phyloP scores from a whole-genome alignment of 2,113 vertebrate species.

The Xyliphius kryptos region DNA sequence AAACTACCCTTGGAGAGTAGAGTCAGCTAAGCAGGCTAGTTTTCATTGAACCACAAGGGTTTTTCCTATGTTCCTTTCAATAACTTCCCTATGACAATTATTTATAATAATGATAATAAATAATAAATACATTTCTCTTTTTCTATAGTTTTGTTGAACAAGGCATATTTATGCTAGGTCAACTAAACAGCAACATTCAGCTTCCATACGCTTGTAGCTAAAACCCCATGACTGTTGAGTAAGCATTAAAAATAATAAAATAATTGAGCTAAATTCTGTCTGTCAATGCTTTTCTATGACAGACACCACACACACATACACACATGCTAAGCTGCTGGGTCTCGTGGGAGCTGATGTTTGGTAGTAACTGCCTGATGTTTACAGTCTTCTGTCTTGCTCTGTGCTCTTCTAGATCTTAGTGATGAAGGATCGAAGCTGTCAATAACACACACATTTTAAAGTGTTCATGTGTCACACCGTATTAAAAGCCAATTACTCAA shows the following conservation, averaged over 20 bases:
- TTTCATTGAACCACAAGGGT: too few relatives aligned
- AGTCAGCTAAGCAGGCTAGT: too few relatives aligned
- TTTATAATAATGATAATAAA: too few relatives aligned
- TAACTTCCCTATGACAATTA: too few relatives aligned
- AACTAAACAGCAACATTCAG: too few relatives aligned
- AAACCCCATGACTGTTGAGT: too few relatives aligned
- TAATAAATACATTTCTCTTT: too few relatives aligned
- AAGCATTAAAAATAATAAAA: neutral
- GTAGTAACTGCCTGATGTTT: conserved; percentile 24
- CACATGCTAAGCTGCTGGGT: neutral
- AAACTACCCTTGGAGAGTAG: too few relatives aligned
- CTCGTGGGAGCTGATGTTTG: conserved; percentile 11
- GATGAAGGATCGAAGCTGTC: conserved; percentile 27
- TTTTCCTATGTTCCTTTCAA: too few relatives aligned
- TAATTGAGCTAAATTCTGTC: neutral
- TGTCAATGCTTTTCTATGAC: neutral
- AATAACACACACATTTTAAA: conserved; percentile 21
- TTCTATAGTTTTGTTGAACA: too few relatives aligned
- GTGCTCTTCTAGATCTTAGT: conserved; percentile 7
- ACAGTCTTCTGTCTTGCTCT: conserved; percentile 15
- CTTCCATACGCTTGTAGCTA: too few relatives aligned
- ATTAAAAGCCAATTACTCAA: conserved; percentile 44
- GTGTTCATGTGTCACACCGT: conserved; percentile 33
- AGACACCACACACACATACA: neutral
- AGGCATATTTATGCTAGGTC: too few relatives aligned